phyloP scores from a whole-genome alignment of 37 sponge, comb jelly and placozoan species.

The Chondrilla cf. caribensis region DNA sequence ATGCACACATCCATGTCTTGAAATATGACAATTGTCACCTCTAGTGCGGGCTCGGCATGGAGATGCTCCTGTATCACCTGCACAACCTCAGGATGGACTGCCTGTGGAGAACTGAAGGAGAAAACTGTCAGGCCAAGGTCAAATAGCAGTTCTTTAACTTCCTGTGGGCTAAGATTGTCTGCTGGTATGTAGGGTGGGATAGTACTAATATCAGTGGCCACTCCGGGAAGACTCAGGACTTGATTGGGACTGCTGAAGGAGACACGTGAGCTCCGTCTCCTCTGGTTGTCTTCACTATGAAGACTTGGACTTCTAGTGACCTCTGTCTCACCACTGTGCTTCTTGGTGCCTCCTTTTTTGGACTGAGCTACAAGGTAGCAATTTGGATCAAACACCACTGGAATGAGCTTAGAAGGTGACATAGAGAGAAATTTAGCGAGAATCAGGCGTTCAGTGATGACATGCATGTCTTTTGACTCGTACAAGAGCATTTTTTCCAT shows the following conservation, averaged over 20 bases:
- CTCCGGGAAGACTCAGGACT: neutral
- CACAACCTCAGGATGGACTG: neutral
- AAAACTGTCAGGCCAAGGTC: neutral
- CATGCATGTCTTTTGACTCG: neutral
- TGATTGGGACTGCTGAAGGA: neutral
- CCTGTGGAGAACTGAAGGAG: neutral
- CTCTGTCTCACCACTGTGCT: neutral
- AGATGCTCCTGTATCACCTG: neutral
- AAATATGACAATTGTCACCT: constrained; percentile 35
- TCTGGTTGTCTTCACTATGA: neutral
- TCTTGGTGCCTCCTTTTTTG: neutral
- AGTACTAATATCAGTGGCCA: neutral
- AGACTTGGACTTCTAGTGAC: neutral
- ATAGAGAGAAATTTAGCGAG: neutral
- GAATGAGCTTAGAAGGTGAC: neutral
- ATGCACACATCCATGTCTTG: constrained; percentile 16
- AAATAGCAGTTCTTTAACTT: neutral
- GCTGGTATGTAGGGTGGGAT: neutral
- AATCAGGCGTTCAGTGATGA: neutral
- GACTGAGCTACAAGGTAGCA: neutral
- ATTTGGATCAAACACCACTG: constrained; percentile 64
- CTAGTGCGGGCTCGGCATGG: neutral
- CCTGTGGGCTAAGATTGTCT: neutral
- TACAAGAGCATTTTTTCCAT: neutral
- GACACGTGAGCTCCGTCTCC: neutral